Evolutionary conservation across 2,113 vertebrate genomes (phyloP).

Genomic region (Campylomormyrus numenius): DNA sequence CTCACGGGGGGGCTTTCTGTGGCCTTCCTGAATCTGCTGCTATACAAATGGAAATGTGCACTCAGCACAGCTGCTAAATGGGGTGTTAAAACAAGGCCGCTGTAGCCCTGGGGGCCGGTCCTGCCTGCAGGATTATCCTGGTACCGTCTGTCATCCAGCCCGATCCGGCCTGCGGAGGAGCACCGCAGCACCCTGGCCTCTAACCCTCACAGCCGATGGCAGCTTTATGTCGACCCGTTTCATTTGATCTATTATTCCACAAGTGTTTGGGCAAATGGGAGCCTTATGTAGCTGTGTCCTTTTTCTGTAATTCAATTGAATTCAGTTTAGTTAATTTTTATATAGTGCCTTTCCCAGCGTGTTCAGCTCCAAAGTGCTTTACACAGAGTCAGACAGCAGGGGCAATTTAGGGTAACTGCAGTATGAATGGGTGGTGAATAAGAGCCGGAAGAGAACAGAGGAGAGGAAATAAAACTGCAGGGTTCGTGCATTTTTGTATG

Average conservation of each 20-base stretch:
- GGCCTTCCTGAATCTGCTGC: neutral
- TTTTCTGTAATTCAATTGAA: neutral
- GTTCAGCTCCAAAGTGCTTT: neutral
- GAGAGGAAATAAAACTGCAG: neutral
- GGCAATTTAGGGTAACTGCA: neutral
- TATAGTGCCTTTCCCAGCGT: neutral
- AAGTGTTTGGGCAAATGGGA: neutral
- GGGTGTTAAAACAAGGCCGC: neutral
- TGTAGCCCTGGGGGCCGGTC: neutral
- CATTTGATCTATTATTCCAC: neutral
- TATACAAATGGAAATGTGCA: neutral
- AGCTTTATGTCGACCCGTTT: neutral
- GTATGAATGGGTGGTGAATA: neutral
- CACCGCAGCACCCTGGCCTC: neutral
- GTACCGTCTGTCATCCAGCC: neutral
- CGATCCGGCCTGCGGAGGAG: neutral
- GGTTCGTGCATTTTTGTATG: neutral
- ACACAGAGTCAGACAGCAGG: neutral
- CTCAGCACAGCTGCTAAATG: neutral
- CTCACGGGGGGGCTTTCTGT: neutral
- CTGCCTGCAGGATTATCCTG: neutral
- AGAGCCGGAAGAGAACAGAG: neutral
- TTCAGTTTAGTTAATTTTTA: neutral
- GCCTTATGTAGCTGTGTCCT: no score
- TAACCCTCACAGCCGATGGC: neutral